Base-by-base conservation (phyloP, 2,888 invertebrate genomes). In the Hirtodrosophila histrioides region DNA sequence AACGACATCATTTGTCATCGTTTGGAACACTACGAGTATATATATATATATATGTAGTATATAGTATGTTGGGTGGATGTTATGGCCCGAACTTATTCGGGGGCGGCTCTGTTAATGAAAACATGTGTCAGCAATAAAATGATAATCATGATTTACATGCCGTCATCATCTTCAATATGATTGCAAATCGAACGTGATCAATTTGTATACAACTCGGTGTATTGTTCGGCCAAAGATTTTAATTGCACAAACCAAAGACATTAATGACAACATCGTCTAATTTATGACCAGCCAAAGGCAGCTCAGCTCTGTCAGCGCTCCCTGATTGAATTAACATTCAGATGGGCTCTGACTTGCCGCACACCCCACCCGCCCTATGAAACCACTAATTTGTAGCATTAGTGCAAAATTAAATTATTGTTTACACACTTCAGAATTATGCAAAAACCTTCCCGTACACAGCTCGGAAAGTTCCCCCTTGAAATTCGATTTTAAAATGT, bases 111-210 rank as follows among this genome's bases (percentile, higher is more conserved):
- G 69, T 71, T 83, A 83, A 83, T 83, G 78, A 81, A 82, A 83
- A 79, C 86, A 88, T 88, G 86, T 89, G 89, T 88, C 89, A 78
- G 89, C 89, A 78, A 89, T 88, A 88, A 89, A 90, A 89, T 81
- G 83, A 87, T 90, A 90, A 90, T 90, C 89, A 90, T 90, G 90
- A 90, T 90, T 90, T 90, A 90, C 90, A 89, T 84, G 82, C 56
- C 33, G 17, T 33, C 45, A 58, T 66, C 69, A 65, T 66, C 69
- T 58, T 60, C 53, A 24, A 67, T 69, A 44, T 65, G 55, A 60
- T 61, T 55, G 41, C 51, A 39, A 49, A 66, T 48, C 60, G 65
- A 84, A 70, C 67, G 86, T 78, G 79, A 57, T 75, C 64, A 69
- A 46, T 67, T 55, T 50, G 37, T 50, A 36, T 46, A 29, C 2